Percentiles rank a stretch among this genome's conserved stretches.
phyloP scores from a whole-genome alignment of 1,140 invertebrate genomes.

The Leptinotarsa defecta region DNA sequence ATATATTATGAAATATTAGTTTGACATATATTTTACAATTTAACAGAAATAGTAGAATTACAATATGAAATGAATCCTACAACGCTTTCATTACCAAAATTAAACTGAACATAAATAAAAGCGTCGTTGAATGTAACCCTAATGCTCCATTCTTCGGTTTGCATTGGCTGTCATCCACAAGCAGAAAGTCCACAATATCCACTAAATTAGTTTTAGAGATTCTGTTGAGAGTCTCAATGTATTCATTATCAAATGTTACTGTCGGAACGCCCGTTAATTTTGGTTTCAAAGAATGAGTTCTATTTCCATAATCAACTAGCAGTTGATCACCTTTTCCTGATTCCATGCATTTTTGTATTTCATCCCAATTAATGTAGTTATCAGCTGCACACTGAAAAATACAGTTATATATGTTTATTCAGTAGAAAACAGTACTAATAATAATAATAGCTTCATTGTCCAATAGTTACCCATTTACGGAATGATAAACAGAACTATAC shows the following conservation, averaged over 20 bases:
- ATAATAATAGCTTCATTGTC: no score
- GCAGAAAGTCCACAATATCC: constrained; percentile 1
- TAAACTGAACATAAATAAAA: not conserved
- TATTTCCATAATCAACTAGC: constrained; percentile 62
- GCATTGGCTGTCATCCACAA: not conserved
- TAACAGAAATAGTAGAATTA: no score
- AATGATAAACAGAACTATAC: no score
- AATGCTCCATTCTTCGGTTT: not conserved
- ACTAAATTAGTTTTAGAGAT: constrained; percentile 37
- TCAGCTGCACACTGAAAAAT: constrained; percentile 42
- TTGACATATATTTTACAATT: no score
- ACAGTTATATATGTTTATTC: not conserved
- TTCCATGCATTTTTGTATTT: constrained; percentile 30
- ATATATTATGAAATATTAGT: no score
- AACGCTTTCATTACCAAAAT: no score
- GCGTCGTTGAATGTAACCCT: not conserved
- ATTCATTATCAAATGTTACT: constrained; percentile 61
- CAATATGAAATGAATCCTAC: no score
- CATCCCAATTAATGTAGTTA: constrained; percentile 28
- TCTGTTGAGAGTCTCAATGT: constrained; percentile 31
- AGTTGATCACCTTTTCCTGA: constrained; percentile 57
- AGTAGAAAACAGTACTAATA: no score
- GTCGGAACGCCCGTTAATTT: constrained; percentile 66
- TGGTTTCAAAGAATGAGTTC: constrained; percentile 59
- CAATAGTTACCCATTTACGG: no score